Evolutionary conservation across 2,113 vertebrate genomes (phyloP).

Genomic region (Peromyscus maniculatus): DNA sequence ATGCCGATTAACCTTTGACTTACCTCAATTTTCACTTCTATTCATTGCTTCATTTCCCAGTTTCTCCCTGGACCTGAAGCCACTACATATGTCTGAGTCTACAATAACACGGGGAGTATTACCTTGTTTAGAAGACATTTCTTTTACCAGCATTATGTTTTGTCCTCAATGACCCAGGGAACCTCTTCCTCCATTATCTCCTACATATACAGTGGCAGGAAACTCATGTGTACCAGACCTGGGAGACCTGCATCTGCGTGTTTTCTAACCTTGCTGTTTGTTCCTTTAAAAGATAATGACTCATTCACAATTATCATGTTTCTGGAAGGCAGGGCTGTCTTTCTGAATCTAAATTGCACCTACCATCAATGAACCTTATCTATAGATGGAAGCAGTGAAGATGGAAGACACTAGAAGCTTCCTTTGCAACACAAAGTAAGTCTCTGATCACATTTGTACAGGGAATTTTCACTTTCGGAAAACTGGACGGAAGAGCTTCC

Average conservation of each 20-base stretch:
- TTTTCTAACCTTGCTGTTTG: slow-evolving; percentile 40
- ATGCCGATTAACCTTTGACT: neutral
- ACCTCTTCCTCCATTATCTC: neutral
- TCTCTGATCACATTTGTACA: neutral
- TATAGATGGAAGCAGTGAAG: neutral
- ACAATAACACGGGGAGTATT: neutral
- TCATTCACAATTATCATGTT: slow-evolving; percentile 57
- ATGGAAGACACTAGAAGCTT: neutral
- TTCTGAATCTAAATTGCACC: slow-evolving; percentile 23
- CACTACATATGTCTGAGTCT: slow-evolving; percentile 12
- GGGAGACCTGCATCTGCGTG: neutral
- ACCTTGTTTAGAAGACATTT: neutral
- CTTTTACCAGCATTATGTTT: slow-evolving; percentile 50
- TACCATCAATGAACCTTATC: neutral
- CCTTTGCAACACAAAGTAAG: neutral
- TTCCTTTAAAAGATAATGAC: slow-evolving; percentile 44
- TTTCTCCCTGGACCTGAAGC: neutral
- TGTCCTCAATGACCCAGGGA: neutral
- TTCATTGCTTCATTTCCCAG: neutral
- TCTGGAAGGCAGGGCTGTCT: slow-evolving; percentile 36
- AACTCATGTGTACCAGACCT: neutral
- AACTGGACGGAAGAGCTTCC: neutral
- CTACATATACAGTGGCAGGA: neutral
- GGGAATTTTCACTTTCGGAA: neutral
- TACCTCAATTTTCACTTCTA: neutral